Evolutionary conservation across 2,797 vertebrate genomes (phyloP).

Genomic region (Parotocinclus haroldoi): DNA sequence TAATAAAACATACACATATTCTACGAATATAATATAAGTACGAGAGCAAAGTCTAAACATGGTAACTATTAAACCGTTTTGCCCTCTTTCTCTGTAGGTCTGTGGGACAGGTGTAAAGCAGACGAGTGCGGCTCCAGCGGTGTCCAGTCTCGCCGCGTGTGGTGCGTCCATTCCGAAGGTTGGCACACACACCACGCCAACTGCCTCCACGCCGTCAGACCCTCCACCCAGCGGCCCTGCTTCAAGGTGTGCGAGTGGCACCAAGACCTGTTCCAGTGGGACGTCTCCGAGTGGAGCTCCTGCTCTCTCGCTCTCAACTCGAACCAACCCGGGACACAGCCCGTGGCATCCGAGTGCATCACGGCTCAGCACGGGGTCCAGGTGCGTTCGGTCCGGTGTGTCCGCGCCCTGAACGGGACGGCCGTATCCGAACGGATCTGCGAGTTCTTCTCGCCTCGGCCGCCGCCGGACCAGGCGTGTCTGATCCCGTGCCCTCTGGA

Average conservation of each 20-base stretch:
- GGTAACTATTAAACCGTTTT: no score
- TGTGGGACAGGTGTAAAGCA: constrained; percentile 89
- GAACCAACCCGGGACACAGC: constrained; percentile 61
- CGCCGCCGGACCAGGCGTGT: constrained; percentile 84
- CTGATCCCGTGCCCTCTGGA: constrained; percentile 91
- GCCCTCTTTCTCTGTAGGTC: constrained; percentile 72
- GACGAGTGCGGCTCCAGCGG: constrained; percentile 86
- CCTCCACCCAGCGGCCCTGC: constrained; percentile 83
- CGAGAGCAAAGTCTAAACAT: no score
- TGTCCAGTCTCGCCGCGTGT: constrained; percentile 80
- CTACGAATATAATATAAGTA: no score
- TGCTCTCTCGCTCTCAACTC: constrained; percentile 74
- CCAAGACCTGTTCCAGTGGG: constrained; percentile 90
- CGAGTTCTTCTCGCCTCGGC: constrained; percentile 83
- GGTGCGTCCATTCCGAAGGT: constrained; percentile 90
- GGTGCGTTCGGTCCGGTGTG: constrained; percentile 76
- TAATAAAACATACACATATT: no score
- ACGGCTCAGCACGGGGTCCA: constrained; percentile 93
- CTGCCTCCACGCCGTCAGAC: constrained; percentile 77
- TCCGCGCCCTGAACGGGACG: constrained; percentile 82
- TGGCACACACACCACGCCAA: constrained; percentile 88
- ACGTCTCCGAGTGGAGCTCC: constrained; percentile 82
- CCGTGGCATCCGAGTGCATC: constrained; percentile 67
- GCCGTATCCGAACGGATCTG: constrained; percentile 79
- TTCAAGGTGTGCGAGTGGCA: constrained; percentile 96